phyloP scores from a whole-genome alignment of 2,797 vertebrate genomes.

The Stomatorhinus walkeri region DNA sequence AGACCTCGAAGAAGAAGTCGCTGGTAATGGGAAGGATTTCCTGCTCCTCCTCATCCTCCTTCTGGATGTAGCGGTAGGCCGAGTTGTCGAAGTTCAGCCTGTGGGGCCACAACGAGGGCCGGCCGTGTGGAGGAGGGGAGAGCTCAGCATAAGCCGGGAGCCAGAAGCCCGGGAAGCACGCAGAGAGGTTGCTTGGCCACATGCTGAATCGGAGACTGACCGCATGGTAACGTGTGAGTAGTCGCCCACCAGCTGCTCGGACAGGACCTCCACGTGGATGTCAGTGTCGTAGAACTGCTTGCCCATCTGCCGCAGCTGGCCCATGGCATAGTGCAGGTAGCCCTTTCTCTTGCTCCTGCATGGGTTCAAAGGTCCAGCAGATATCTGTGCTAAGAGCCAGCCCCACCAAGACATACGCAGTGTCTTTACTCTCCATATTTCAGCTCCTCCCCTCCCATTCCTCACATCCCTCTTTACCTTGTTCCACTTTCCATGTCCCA shows the following conservation, averaged over 20 bases:
- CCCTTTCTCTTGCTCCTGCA: slow-evolving; percentile 63
- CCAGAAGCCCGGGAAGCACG: neutral
- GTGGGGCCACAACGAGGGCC: neutral
- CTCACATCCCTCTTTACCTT: neutral
- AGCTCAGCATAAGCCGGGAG: too few species aligned
- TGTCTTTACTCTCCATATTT: neutral
- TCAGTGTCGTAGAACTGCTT: slow-evolving; percentile 68
- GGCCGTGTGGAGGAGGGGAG: neutral
- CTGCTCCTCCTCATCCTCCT: slow-evolving; percentile 64
- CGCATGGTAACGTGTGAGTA: slow-evolving; percentile 70
- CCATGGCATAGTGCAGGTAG: slow-evolving; percentile 67
- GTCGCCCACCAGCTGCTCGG: slow-evolving; percentile 65
- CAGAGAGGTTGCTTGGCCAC: neutral
- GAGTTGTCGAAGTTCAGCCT: slow-evolving; percentile 71
- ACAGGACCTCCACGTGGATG: slow-evolving; percentile 67
- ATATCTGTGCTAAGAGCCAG: slow-evolving; percentile 5
- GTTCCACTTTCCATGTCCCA: neutral
- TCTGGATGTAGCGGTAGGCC: slow-evolving; percentile 66
- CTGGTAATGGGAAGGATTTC: slow-evolving; percentile 68
- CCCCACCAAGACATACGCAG: neutral
- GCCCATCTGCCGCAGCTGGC: slow-evolving; percentile 66
- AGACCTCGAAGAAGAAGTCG: slow-evolving; percentile 69
- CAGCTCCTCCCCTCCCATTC: neutral
- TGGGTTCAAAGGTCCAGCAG: neutral
- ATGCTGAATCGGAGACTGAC: slow-evolving; percentile 31